phyloP scores from a whole-genome alignment of 2,797 vertebrate species.

The Yasuhikotakia modesta region DNA sequence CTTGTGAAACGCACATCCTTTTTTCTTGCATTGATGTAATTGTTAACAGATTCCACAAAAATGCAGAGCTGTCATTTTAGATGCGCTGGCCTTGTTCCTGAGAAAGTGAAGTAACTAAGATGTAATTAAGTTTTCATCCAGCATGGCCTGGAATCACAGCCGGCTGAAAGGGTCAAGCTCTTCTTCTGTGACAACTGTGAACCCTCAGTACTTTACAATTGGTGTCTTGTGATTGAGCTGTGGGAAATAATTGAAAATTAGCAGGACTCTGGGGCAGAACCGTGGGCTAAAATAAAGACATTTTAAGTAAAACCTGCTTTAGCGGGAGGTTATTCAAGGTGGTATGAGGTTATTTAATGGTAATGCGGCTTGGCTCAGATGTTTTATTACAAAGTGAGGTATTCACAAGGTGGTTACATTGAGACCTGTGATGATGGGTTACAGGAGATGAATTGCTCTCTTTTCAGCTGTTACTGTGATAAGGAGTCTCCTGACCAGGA shows the following conservation, averaged over 20 bases:
- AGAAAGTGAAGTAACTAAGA: constrained; percentile 9
- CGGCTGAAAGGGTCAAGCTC: constrained; percentile 21
- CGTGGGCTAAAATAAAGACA: constrained; percentile 9
- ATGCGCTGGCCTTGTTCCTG: constrained; percentile 13
- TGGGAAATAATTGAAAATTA: constrained; percentile 55
- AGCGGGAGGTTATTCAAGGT: background rate
- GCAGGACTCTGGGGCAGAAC: constrained; percentile 52
- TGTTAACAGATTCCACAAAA: constrained; percentile 49
- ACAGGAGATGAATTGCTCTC: background rate
- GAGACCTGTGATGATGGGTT: constrained; percentile 5
- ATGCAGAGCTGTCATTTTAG: constrained; percentile 24
- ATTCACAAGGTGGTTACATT: constrained; percentile 2
- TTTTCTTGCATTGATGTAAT: constrained; percentile 24
- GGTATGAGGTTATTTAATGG: constrained; percentile 8
- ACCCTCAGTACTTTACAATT: constrained; percentile 41
- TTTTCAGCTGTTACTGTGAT: constrained; percentile 5
- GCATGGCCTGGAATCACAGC: background rate
- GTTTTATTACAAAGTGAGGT: background rate
- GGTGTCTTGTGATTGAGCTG: constrained; percentile 62
- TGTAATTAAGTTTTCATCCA: constrained; percentile 32
- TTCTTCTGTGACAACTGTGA: constrained; percentile 34
- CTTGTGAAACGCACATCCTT: constrained; percentile 6
- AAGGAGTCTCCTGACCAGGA: background rate
- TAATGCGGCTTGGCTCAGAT: background rate
- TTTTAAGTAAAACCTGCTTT: background rate